Base-by-base conservation (phyloP, 2,888 invertebrate species). In the Tigriopus californicus region DNA sequence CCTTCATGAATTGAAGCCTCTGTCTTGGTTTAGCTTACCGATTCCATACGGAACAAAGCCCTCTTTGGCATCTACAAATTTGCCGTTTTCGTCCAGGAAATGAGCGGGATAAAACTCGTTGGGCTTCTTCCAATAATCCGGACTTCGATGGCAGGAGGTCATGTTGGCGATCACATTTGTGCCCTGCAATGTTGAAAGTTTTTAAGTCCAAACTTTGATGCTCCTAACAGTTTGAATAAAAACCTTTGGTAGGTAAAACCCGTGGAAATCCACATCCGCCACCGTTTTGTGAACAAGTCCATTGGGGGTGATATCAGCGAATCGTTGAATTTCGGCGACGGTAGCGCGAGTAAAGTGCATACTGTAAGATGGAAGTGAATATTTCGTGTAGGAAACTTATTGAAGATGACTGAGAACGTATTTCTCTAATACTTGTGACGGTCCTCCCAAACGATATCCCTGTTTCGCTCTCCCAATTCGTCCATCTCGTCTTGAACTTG, bases 401-500 rank as follows among this genome's bases (percentile, higher is more conserved):
- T 33, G 33, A 33, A 33, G 8, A 33, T 33, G 8, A 5, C 33
- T 33, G 33, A 33, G 33, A 3, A 3, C 3, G 3, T 33, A 33
- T 33, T 33, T 33, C n/a, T n/a, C n/a, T n/a, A n/a, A n/a, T n/a
- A 49, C 41, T 51, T 12, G 15, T 40, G 20, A 15, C 20, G n/a
- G 18, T 61, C 54, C 25, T 24, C 41, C 49, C 25, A 58, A 18
- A 25, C 20, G 12, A 55, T 47, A 10, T 42, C 25, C 1, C 44
- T 25, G 13, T 33, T 49, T 10, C 13, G 10, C n/a, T 51, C 61
- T 10, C 33, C 15, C 18, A 49, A 48, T 1, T 2, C 6, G 57
- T 61, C 61, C 12, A 61, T 33, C 48, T 61, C 61, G 15, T 41
- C 49, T 25, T 57, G 56, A 8, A 47, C 41, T 18, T 48, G 22